Evolutionary conservation across 2,888 invertebrate genomes (phyloP).

Genomic region (Mythimna albipuncta): DNA sequence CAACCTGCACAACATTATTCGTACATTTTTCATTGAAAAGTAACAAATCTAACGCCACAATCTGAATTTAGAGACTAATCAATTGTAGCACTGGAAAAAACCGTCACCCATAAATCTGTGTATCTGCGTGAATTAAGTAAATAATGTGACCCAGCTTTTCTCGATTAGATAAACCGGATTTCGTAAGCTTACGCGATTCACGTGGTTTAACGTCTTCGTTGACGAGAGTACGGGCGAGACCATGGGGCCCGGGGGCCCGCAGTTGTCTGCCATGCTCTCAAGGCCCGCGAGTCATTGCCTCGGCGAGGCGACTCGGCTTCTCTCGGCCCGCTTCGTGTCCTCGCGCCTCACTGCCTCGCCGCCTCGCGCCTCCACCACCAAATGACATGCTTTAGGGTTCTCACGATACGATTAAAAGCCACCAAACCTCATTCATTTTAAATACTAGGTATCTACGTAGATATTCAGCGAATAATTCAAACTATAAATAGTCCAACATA

Average conservation of each 20-base stretch:
- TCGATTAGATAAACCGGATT: slow-evolving; percentile 59
- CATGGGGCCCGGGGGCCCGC: slow-evolving; percentile 75
- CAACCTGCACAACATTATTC: neutral
- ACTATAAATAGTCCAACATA: slow-evolving; percentile 32
- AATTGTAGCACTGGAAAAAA: slow-evolving; percentile 31
- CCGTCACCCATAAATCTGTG: slow-evolving; percentile 1
- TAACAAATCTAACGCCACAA: neutral
- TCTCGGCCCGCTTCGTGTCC: slow-evolving; percentile 70
- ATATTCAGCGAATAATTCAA: slow-evolving; percentile 17
- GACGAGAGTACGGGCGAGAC: slow-evolving; percentile 45
- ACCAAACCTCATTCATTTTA: slow-evolving; percentile 24
- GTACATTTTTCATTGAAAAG: neutral
- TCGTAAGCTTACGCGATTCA: slow-evolving; percentile 47
- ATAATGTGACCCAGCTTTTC: slow-evolving; percentile 47
- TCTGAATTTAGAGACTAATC: slow-evolving; percentile 16
- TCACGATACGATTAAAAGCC: slow-evolving; percentile 35
- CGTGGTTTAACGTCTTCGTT: slow-evolving; percentile 38
- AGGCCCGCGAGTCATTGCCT: slow-evolving; percentile 87
- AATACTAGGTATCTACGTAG: slow-evolving; percentile 5
- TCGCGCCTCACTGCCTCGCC: slow-evolving; percentile 67
- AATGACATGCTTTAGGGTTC: slow-evolving; percentile 66
- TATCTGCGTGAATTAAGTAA: slow-evolving; percentile 35
- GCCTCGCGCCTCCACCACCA: slow-evolving; percentile 70
- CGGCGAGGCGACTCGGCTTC: slow-evolving; percentile 66
- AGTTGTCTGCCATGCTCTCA: slow-evolving; percentile 76